Conservation (phyloP, 2,888 invertebrate genomes). For the Pristionchus arcanus region DNA sequence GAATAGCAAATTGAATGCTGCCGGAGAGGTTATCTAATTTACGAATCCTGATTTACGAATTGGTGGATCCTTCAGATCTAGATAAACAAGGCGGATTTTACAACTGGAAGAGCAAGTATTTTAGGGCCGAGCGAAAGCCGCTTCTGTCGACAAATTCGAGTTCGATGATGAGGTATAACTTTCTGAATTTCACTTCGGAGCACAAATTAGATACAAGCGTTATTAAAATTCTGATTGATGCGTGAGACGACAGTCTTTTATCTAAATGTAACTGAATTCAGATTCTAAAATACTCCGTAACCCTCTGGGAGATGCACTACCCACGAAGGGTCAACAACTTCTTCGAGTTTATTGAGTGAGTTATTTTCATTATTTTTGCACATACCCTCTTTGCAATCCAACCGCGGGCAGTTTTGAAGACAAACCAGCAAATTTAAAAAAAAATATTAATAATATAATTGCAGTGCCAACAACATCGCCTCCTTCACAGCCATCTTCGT, state of each 20-base stretch:
- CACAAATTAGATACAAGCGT: too few relatives aligned
- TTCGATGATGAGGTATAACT: constrained; percentile 64
- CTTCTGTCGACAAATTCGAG: constrained; percentile 66
- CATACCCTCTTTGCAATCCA: neutral
- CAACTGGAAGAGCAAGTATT: neutral
- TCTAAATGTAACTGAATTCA: neutral
- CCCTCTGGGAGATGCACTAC: constrained; percentile 68
- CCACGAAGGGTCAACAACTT: constrained; percentile 68
- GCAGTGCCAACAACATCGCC: constrained; percentile 65
- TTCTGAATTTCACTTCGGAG: neutral
- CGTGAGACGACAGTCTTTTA: too few relatives aligned
- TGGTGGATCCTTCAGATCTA: too few relatives aligned
- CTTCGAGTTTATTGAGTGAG: constrained; percentile 72
- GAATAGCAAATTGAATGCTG: too few relatives aligned
- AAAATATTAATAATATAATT: neutral
- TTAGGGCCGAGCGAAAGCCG: constrained; percentile 63
- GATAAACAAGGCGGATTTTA: too few relatives aligned
- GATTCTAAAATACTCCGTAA: constrained; percentile 65
- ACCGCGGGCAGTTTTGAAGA: neutral
- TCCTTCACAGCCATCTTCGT: constrained; percentile 70
- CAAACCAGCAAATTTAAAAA: too few relatives aligned
- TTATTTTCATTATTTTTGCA: neutral
- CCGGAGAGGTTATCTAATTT: too few relatives aligned
- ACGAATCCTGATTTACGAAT: too few relatives aligned
- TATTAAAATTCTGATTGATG: too few relatives aligned